Evolutionary conservation across 2,888 invertebrate species (phyloP), one percentile per base, ranked within the genome.

Genomic region (Tortricodes alternella): DNA sequence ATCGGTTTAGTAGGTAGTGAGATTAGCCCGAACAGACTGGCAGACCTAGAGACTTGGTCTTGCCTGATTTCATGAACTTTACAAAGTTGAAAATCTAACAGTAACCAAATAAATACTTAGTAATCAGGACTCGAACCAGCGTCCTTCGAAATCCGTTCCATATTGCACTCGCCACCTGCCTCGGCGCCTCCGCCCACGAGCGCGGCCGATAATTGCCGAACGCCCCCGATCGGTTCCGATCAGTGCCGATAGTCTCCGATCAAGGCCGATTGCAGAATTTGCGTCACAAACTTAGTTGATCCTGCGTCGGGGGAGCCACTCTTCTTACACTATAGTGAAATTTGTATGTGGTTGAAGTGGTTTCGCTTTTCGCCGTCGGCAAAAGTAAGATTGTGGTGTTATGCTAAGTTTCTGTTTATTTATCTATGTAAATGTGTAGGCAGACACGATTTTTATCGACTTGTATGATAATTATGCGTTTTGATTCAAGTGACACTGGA

Each of bases 151-250:
- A 6, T 35, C 29, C 57, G 50, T 50, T 53, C 56, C 55, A 46
- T 52, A 58, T 24, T 41, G 37, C 41, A 46, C 39, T 37, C 23
- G 29, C 29, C 55, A 61, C 59, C 62, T 61, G 64, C 63, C 55
- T 58, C 53, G 61, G 66, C 65, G 68, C 62, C 66, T 62, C 65
- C 66, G 61, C 68, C 66, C 61, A 56, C 62, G 60, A 55, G 38
- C 53, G 32, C 50, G 37, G 19, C 24, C 62, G 61, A 37, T 43
- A 43, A 59, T 62, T 48, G 50, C 56, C 58, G 60, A 53, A 41
- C 59, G 58, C 59, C 58, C 53, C 59, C 49, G 49, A 48, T 21
- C 15, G 15, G 29, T 11, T 44, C 44, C 44, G 44, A 52, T 52
- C 43, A 2, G 8, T 8, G 44, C 52, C 52, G 52, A 53, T 44